Evolutionary conservation across 2,797 vertebrate genomes (phyloP).

Genomic region (Myotis myotis): DNA sequence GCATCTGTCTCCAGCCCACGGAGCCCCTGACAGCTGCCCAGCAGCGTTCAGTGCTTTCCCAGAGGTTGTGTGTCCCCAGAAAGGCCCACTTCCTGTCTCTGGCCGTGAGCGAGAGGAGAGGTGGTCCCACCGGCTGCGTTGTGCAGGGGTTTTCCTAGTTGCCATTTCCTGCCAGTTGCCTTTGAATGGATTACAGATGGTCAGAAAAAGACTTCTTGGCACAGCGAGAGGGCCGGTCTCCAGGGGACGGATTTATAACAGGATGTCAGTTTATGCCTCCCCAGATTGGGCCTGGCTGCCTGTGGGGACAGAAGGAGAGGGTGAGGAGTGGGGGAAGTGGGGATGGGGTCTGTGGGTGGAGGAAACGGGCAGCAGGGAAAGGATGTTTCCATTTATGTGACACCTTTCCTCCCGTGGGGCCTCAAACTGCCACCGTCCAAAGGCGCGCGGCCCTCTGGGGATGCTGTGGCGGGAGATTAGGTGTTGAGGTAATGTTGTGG

Average conservation of each 20-base stretch:
- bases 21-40: conserved; percentile 71
- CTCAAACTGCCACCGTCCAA: neutral
- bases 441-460: neutral
- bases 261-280: conserved; percentile 56
- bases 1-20: conserved; percentile 68
- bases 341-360: neutral
- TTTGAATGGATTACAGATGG: conserved; percentile 78
- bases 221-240: conserved; percentile 55
- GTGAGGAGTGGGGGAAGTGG: too few species aligned
- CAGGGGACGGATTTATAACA: conserved; percentile 72
- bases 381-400: neutral
- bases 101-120: conserved; percentile 9
- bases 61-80: conserved; percentile 61
- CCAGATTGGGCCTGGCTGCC: conserved; percentile 42
- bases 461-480: too few species aligned
- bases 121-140: conserved; percentile 64
- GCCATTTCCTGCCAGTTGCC: conserved; percentile 74
- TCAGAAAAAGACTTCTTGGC: conserved; percentile 76
- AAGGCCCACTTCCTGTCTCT: conserved; percentile 64
- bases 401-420: neutral
- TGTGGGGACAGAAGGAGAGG: too few species aligned
- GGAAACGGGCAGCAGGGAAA: neutral
- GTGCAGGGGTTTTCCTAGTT: conserved; percentile 69
- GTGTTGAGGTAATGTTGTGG: neutral
- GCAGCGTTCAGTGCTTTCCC: conserved; percentile 57